A percentile compares a stretch with the other conserved stretches of the same genome.
These are phyloP conservation scores for Sebastiscus tertius DNA, from an alignment of 2,797 vertebrate genomes.

Conservation along the genomic window DNA sequence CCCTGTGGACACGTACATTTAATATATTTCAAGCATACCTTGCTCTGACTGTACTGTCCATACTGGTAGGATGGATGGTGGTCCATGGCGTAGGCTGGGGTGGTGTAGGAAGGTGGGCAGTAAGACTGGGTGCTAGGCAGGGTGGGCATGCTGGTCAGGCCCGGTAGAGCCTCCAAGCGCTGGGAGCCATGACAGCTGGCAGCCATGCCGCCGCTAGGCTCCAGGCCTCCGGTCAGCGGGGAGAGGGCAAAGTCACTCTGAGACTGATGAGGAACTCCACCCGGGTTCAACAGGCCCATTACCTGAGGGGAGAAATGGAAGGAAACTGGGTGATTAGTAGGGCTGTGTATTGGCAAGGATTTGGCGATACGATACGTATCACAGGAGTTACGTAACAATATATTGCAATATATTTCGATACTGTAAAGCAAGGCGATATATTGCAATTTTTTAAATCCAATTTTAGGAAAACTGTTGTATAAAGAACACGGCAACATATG, in stretches of 20 bases:
- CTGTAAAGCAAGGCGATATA: too few relatives aligned
- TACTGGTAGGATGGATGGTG: constrained; percentile 97
- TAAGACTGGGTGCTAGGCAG: constrained; percentile 95
- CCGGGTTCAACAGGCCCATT: constrained; percentile 97
- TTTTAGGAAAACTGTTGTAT: too few relatives aligned
- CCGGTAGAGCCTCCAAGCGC: constrained; percentile 91
- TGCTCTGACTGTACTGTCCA: constrained; percentile 97
- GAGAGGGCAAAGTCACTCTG: constrained; percentile 97
- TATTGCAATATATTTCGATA: too few relatives aligned
- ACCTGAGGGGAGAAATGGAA: constrained; percentile 82
- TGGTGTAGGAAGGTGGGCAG: constrained; percentile 94
- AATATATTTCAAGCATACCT: constrained; percentile 75
- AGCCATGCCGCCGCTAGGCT: constrained; percentile 92
- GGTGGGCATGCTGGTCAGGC: constrained; percentile 82
- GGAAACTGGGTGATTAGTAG: background rate
- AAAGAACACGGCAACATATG: too few relatives aligned
- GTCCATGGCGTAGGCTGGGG: constrained; percentile 94
- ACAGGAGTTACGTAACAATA: too few relatives aligned
- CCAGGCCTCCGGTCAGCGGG: constrained; percentile 93
- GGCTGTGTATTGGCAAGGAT: too few relatives aligned
- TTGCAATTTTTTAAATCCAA: too few relatives aligned
- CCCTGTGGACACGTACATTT: too few relatives aligned
- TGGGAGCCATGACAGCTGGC: constrained; percentile 94
- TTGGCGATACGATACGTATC: too few relatives aligned
- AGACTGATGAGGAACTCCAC: constrained; percentile 95